Evolutionary conservation across 37 sponge, comb jelly and placozoan genomes (phyloP), one percentile per base, ranked within the genome.

Genomic region (Chondrosia reniformis): DNA sequence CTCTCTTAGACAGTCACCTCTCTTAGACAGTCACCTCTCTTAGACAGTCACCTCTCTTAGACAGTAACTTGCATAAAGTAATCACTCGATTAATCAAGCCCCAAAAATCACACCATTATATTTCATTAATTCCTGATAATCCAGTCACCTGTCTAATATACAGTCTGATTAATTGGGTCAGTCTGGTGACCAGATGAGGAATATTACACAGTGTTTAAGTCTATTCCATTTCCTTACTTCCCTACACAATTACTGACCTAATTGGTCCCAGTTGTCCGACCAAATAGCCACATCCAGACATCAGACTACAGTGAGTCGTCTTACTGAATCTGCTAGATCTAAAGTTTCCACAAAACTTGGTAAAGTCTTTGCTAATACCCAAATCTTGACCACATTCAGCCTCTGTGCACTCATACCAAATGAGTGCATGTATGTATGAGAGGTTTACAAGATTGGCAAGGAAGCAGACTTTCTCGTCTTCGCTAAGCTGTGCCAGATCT

Each of bases 191-290:
- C n/a, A n/a, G n/a, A n/a, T n/a, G n/a, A n/a, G n/a, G n/a, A n/a
- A n/a, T n/a, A n/a, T n/a, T n/a, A n/a, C n/a, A n/a, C n/a, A n/a
- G n/a, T n/a, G n/a, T n/a, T n/a, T n/a, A n/a, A n/a, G n/a, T n/a
- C n/a, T n/a, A n/a, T n/a, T n/a, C n/a, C n/a, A n/a, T n/a, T n/a
- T n/a, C n/a, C n/a, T n/a, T n/a, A n/a, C n/a, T n/a, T n/a, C n/a
- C n/a, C n/a, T n/a, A n/a, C n/a, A n/a, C n/a, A n/a, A n/a, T n/a
- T 7, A 21, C 73, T 7, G 42, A 86, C 87, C 87, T 93, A 54
- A 93, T 75, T 6, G 79, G 31, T 9, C 95, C 95, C 22, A 94
- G 61, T 41, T 87, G 84, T n/a, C 92, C 92, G 25, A 94, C 76
- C 44, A 12, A 38, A 40, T 94, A 94, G 4, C 89, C 91, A 76